A percentile compares a stretch with the other conserved stretches of the same genome.
phyloP scores from a whole-genome alignment of 2,797 vertebrate species.

The Prunella strophiata region DNA sequence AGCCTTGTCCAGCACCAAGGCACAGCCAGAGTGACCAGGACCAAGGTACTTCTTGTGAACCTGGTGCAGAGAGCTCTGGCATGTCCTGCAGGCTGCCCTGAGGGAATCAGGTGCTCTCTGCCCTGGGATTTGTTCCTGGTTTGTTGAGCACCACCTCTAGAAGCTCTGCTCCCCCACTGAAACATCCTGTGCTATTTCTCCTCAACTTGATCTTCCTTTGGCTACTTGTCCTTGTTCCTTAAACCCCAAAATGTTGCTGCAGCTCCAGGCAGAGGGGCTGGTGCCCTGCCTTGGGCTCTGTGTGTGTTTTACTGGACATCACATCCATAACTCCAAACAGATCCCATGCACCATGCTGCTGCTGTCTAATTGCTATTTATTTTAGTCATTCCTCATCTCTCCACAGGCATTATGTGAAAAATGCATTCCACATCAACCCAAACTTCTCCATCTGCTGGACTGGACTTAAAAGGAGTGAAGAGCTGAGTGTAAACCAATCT shows the following conservation, averaged over 20 bases:
- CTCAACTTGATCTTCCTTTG: background rate
- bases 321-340: background rate
- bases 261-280: background rate
- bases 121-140: rapidly evolving
- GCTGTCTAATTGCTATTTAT: constrained; percentile 56
- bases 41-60: rapidly evolving
- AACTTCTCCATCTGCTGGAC: constrained; percentile 76
- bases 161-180: background rate
- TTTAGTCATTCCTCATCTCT: constrained; percentile 60
- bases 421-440: constrained; percentile 56
- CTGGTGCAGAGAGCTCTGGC: background rate
- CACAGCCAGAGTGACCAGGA: background rate
- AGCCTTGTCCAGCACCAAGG: rapidly evolving
- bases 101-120: background rate
- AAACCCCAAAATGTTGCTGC: background rate
- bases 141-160: background rate
- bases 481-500: constrained; percentile 81
- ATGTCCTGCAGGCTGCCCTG: background rate
- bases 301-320: rapidly evolving
- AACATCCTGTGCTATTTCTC: background rate
- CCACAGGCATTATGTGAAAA: constrained; percentile 72
- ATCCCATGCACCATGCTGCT: background rate
- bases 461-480: constrained; percentile 80
- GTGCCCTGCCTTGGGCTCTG: background rate
- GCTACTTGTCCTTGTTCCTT: background rate